These are phyloP conservation scores for Epinotia demarniana DNA, from an alignment of 2,888 invertebrate genomes.

Conservation along the genomic window DNA sequence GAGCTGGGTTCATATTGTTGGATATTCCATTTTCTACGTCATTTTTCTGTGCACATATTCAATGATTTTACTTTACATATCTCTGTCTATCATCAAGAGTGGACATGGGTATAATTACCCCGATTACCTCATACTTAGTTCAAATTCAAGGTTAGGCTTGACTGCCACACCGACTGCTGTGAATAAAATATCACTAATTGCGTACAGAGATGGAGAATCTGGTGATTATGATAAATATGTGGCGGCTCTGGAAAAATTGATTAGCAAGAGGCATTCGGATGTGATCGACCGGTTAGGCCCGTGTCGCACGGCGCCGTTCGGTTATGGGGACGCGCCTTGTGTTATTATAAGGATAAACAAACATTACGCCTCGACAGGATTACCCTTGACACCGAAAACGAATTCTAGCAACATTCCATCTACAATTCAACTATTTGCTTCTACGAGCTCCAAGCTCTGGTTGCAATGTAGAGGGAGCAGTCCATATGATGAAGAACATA, in stretches of 20 bases:
- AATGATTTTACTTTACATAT: slow-evolving; percentile 61
- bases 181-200: slow-evolving; percentile 64
- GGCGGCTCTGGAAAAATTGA: slow-evolving; percentile 61
- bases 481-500: slow-evolving; percentile 72
- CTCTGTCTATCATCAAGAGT: slow-evolving; percentile 59
- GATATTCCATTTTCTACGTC: slow-evolving; percentile 67
- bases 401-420: slow-evolving; percentile 55
- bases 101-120: slow-evolving; percentile 23
- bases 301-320: slow-evolving; percentile 69
- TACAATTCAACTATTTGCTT: slow-evolving; percentile 65
- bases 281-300: slow-evolving; percentile 62
- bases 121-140: not conserved
- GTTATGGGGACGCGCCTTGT: slow-evolving; percentile 72
- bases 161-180: slow-evolving; percentile 68
- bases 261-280: slow-evolving; percentile 54
- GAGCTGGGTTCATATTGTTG: slow-evolving; percentile 65
- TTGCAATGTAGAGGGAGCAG: slow-evolving; percentile 68
- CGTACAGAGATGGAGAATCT: slow-evolving; percentile 62
- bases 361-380: slow-evolving; percentile 67
- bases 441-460: slow-evolving; percentile 63
- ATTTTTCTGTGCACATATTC: slow-evolving; percentile 67
- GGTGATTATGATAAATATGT: slow-evolving; percentile 67
- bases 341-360: slow-evolving; percentile 73
- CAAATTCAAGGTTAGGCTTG: slow-evolving; percentile 63
- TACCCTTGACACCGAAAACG: slow-evolving; percentile 61